Percentiles rank a stretch among this genome's conserved stretches.
phyloP scores from a whole-genome alignment of 53 echinoderm and acorn worm species.

The Apostichopus leukothele region DNA sequence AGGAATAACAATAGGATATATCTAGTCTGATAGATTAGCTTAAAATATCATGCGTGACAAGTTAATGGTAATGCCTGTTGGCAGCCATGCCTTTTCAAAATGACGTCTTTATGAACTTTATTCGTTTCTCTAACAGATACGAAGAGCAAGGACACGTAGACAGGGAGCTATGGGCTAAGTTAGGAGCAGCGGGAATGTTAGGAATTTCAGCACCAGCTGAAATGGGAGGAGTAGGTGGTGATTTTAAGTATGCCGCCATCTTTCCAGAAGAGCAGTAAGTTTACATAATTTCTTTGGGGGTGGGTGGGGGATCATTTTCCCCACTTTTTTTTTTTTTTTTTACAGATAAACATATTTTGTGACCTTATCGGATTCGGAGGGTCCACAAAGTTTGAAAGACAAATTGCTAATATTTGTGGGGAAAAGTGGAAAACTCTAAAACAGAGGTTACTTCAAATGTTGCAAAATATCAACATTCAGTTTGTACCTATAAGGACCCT shows the following conservation, averaged over 20 bases:
- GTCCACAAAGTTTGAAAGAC: neutral
- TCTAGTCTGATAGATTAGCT: too few relatives aligned
- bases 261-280: slow-evolving; percentile 69
- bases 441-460: neutral
- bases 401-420: neutral
- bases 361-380: neutral
- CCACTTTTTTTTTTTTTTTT: neutral
- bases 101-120: neutral
- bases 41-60: too few relatives aligned
- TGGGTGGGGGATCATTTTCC: neutral
- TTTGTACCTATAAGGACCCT: too few relatives aligned
- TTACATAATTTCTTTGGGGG: too few relatives aligned
- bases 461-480: too few relatives aligned
- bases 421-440: neutral
- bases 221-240: slow-evolving; percentile 64
- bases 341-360: neutral
- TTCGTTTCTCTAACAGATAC: slow-evolving; percentile 46
- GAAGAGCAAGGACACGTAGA: slow-evolving; percentile 58
- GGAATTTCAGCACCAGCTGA: slow-evolving; percentile 62
- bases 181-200: slow-evolving; percentile 59
- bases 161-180: slow-evolving; percentile 60
- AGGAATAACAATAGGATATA: too few relatives aligned
- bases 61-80: too few relatives aligned
- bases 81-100: too few relatives aligned
- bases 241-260: slow-evolving; percentile 52